phyloP scores from a whole-genome alignment of 2,113 vertebrate genomes.

The Chunga burmeisteri region DNA sequence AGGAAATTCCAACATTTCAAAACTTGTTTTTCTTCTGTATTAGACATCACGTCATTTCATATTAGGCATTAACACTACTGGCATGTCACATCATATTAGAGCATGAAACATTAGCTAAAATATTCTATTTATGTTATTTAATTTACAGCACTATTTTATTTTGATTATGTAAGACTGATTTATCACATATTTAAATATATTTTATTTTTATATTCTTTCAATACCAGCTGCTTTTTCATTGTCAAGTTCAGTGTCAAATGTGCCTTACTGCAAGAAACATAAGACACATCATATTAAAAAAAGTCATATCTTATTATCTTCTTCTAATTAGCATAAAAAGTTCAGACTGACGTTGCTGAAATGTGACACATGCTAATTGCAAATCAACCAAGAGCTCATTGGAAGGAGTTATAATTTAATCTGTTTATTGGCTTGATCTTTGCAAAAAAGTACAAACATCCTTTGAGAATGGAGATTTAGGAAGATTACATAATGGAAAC shows the following conservation, averaged over 20 bases:
- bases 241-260: neutral
- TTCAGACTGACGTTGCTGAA: neutral
- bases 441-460: neutral
- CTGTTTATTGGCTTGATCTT: neutral
- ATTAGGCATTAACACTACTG: neutral
- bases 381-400: neutral
- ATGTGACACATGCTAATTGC: neutral
- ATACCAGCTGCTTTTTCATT: neutral
- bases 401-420: neutral
- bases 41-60: constrained; percentile 29
- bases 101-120: neutral
- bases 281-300: neutral
- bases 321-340: neutral
- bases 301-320: neutral
- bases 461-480: neutral
- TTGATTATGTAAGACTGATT: neutral
- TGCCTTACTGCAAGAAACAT: neutral
- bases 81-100: neutral
- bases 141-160: neutral
- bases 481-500: neutral
- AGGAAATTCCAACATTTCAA: constrained; percentile 37
- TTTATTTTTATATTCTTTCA: neutral
- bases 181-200: neutral
- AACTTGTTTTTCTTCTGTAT: constrained; percentile 22
- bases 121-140: neutral